These are phyloP conservation scores for Agonopterix alstromeriana DNA, from an alignment of 2,888 invertebrate species.

Conservation along the genomic window DNA sequence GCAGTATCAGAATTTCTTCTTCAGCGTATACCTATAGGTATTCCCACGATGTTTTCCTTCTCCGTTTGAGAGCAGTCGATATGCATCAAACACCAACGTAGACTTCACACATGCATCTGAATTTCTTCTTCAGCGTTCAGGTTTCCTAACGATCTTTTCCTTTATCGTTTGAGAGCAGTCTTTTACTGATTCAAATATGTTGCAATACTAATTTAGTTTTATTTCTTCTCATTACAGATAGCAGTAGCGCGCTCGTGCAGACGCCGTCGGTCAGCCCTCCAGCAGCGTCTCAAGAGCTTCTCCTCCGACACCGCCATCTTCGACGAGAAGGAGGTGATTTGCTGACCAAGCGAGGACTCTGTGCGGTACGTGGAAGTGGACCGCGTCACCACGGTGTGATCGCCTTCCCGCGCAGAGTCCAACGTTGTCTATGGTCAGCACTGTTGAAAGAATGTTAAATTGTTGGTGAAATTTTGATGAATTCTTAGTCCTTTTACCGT, in stretches of 20 bases:
- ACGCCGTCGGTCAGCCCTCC: constrained; percentile 85
- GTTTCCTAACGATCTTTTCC: too few relatives aligned
- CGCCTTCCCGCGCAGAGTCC: constrained; percentile 61
- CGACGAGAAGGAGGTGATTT: constrained; percentile 92
- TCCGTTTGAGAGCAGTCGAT: too few relatives aligned
- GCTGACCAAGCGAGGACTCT: constrained; percentile 98
- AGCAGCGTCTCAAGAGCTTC: constrained; percentile 87
- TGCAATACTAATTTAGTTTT: too few relatives aligned
- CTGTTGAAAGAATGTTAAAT: background rate
- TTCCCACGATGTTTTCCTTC: too few relatives aligned
- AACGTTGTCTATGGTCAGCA: background rate
- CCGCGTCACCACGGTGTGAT: constrained; percentile 94
- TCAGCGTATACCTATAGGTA: too few relatives aligned
- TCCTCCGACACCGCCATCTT: constrained; percentile 90
- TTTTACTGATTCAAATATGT: too few relatives aligned
- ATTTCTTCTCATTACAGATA: constrained; percentile 46
- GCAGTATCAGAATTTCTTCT: too few relatives aligned
- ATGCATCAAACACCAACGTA: too few relatives aligned
- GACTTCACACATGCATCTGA: too few relatives aligned
- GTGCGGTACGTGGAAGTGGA: constrained; percentile 94
- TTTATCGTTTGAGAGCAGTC: too few relatives aligned
- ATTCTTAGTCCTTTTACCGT: too few relatives aligned
- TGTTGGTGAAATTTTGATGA: background rate
- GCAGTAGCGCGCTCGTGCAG: constrained; percentile 75
- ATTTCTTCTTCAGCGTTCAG: too few relatives aligned